Evolutionary conservation across 2,113 vertebrate genomes (phyloP).

Genomic region (Oncorhynchus mykiss): DNA sequence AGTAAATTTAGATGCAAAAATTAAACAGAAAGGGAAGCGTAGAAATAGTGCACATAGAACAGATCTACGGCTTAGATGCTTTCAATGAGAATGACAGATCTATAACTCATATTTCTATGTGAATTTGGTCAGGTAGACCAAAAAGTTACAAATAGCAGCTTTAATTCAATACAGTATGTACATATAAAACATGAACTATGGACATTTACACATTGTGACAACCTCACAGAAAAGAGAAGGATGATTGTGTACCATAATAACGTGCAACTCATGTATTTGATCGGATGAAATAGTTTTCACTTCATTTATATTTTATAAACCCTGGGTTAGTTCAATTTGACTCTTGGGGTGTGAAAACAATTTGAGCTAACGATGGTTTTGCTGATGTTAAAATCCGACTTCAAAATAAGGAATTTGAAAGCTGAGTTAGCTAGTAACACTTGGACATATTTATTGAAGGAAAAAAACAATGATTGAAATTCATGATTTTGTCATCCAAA

Average conservation of each 20-base stretch:
- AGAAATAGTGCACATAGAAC: too few species aligned
- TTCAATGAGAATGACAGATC: too few species aligned
- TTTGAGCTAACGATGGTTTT: neutral
- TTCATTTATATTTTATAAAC: neutral
- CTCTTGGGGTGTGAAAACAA: neutral
- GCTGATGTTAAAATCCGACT: neutral
- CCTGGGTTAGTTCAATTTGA: neutral
- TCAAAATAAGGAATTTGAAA: conserved; percentile 3
- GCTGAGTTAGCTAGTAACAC: conserved; percentile 4
- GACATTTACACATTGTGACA: neutral
- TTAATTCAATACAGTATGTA: neutral
- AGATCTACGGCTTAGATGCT: too few species aligned
- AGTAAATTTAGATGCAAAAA: too few species aligned
- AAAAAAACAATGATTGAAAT: neutral
- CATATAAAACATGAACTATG: neutral
- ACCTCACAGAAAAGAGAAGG: neutral
- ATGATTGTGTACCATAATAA: neutral
- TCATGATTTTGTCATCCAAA: neutral
- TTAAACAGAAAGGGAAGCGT: too few species aligned
- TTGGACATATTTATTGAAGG: neutral
- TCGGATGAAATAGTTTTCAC: neutral
- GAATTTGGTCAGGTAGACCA: too few species aligned
- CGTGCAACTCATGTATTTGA: neutral
- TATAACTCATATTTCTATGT: too few species aligned
- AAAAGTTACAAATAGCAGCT: too few species aligned